These are phyloP conservation scores for Acanthosoma haemorrhoidale DNA, from an alignment of 2,888 invertebrate species.

Conservation along the genomic window DNA sequence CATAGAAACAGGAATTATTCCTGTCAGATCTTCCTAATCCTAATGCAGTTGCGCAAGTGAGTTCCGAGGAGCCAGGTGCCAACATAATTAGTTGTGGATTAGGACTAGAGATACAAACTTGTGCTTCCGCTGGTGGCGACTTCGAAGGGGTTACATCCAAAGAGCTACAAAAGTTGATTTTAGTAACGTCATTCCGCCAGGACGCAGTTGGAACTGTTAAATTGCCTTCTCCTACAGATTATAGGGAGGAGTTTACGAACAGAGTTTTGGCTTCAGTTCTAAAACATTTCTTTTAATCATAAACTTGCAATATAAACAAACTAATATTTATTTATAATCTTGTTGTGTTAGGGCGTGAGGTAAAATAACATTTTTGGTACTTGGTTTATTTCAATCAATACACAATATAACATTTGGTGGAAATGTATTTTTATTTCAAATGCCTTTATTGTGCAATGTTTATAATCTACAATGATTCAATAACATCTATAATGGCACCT, in stretches of 20 bases:
- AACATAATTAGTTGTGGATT: slow-evolving; percentile 14
- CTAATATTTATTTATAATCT: too few species aligned
- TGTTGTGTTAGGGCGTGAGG: too few species aligned
- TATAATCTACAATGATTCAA: too few species aligned
- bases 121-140: not conserved
- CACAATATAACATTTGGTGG: too few species aligned
- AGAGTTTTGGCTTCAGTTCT: too few species aligned
- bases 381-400: too few species aligned
- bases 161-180: not conserved
- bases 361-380: too few species aligned
- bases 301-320: too few species aligned
- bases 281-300: too few species aligned
- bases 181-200: not conserved
- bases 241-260: not conserved
- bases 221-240: slow-evolving; percentile 5
- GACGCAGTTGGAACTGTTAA: not conserved
- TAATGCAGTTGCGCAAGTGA: slow-evolving; percentile 4
- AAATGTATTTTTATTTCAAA: too few species aligned
- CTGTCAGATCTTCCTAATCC: slow-evolving; percentile 7
- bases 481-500: too few species aligned
- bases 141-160: not conserved
- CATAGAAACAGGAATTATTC: slow-evolving; percentile 20
- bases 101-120: not conserved
- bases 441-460: too few species aligned
- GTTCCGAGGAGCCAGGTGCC: not conserved